phyloP scores from a whole-genome alignment of 2,888 invertebrate genomes.

The Lasioglossum malachurum region DNA sequence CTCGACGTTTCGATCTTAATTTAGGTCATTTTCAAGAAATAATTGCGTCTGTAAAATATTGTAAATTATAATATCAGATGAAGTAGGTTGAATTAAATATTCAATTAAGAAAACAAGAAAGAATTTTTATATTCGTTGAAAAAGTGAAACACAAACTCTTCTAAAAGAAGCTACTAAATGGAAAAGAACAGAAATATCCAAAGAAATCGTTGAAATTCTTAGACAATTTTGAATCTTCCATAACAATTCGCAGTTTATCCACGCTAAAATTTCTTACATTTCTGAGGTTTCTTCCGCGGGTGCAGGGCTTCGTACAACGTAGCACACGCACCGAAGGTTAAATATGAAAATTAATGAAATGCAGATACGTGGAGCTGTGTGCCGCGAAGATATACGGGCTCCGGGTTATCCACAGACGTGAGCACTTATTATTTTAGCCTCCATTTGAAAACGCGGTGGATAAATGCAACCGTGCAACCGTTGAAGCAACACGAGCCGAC shows the following conservation, averaged over 20 bases:
- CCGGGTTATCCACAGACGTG: not conserved
- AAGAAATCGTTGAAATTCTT: not conserved
- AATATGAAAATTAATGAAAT: slow-evolving; percentile 3
- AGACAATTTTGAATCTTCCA: not conserved
- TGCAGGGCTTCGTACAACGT: not conserved
- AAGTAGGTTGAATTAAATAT: too few relatives aligned
- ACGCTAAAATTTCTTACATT: not conserved
- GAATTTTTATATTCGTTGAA: too few relatives aligned
- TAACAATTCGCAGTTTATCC: not conserved
- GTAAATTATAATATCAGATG: too few relatives aligned
- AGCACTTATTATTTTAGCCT: slow-evolving; percentile 4
- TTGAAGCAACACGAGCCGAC: not conserved
- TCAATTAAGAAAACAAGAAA: too few relatives aligned
- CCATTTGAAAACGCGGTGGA: not conserved
- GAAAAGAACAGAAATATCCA: not conserved
- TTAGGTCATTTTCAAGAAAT: too few relatives aligned
- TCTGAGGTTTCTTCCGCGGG: not conserved
- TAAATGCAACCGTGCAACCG: not conserved
- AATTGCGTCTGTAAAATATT: too few relatives aligned
- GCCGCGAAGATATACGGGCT: not conserved
- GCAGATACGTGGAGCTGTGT: not conserved
- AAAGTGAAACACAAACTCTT: not conserved
- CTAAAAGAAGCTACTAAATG: not conserved
- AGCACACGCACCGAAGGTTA: not conserved
- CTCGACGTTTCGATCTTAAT: too few relatives aligned